Evolutionary conservation across 2,797 vertebrate genomes (phyloP), one percentile per base, ranked within the genome.

Genomic region (Pseudochromis fuscus): DNA sequence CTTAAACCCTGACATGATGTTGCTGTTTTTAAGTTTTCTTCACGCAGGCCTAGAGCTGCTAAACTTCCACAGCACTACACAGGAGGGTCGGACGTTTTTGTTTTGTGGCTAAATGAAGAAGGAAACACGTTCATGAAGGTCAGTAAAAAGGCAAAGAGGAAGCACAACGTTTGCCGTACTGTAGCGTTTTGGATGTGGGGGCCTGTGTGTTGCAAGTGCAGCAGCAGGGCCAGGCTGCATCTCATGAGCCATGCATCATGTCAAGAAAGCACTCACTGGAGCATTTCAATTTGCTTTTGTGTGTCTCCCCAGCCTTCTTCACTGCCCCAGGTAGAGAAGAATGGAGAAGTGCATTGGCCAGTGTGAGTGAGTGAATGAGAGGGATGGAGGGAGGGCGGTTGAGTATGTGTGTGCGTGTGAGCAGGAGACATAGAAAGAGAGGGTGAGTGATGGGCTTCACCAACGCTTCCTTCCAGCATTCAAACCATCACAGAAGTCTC

Each of bases 271-370:
- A 89, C 85, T 92, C 89, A 92, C 84, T 94, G 93, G 84, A 93
- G 88, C 91, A 93, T 94, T 94, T 93, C 92, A 94, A 92, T 89
- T 88, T 91, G 91, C 92, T 92, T 94, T 93, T 94, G 91, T 94
- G 88, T 45, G 75, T 83, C 86, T 86, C 88, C 70, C 79, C 59
- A 73, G 88, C 81, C 84, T 88, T 87, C 88, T 77, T 64, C 86
- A 82, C 85, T 75, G 90, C 92, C 91, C 77, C 89, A 93, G 91
- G 92, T 93, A 89, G 81, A 90, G 84, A 87, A 91, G 86, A 92
- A 88, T 88, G 85, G 89, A 85, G 75, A 79, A 90, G 82, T 88
- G 85, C 87, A 88, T 88, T 83, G 72, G 73, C 86, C 82, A 72
- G 53, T 82, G 85, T 85, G 83, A 87, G 72, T 56, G 84, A 80